Evolutionary conservation across 2,797 vertebrate species (phyloP).

Genomic region (Urosaurus nigricauda): DNA sequence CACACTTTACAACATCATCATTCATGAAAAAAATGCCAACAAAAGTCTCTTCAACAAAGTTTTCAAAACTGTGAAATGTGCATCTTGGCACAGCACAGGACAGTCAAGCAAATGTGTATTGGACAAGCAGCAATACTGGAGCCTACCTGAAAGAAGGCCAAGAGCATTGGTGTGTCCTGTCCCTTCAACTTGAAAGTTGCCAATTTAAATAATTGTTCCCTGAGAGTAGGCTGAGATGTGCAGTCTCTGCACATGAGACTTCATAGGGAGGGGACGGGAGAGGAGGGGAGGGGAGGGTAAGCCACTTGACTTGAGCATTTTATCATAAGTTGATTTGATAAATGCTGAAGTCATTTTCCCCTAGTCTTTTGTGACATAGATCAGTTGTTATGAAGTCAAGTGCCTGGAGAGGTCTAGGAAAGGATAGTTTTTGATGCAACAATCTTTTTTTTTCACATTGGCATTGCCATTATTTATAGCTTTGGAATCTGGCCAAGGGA

Average conservation of each 20-base stretch:
- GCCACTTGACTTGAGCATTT: background rate
- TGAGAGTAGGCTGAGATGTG: background rate
- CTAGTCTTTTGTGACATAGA: background rate
- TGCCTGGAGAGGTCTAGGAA: background rate
- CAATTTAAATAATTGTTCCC: background rate
- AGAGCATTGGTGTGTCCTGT: background rate
- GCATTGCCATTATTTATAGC: constrained; percentile 33
- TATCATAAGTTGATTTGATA: background rate
- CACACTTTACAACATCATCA: too few species aligned
- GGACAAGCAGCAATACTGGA: background rate
- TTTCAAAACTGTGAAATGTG: too few species aligned
- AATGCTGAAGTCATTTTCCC: background rate
- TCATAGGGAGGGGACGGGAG: background rate
- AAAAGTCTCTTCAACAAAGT: too few species aligned
- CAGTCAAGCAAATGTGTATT: background rate
- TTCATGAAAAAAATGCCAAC: too few species aligned
- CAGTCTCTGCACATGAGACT: background rate
- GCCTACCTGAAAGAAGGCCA: background rate
- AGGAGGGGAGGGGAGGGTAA: background rate
- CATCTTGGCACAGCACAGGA: background rate
- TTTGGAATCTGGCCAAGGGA: constrained; percentile 12
- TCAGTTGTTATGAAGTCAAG: background rate
- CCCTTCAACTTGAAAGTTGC: too few species aligned
- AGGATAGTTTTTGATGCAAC: too few species aligned
- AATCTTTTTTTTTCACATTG: background rate